Evolutionary conservation across 2,113 vertebrate species (phyloP).

Genomic region (Sceloporus undulatus): DNA sequence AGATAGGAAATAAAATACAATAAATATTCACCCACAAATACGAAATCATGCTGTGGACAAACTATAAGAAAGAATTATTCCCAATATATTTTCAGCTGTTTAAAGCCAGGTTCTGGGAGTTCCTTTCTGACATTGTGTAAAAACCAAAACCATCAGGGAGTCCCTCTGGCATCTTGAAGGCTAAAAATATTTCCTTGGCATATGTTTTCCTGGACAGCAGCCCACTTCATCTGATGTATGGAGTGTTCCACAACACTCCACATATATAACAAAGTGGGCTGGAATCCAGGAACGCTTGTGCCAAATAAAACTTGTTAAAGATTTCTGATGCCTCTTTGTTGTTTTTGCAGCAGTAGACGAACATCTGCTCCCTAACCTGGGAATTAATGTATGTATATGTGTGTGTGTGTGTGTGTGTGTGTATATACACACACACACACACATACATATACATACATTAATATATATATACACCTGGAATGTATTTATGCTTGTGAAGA

Average conservation of each 20-base stretch:
- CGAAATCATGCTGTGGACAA: neutral
- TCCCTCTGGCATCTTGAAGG: neutral
- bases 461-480: neutral
- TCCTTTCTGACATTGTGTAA: neutral
- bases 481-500: neutral
- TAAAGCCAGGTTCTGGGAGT: neutral
- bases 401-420: no score
- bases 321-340: neutral
- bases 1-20: no score
- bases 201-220: neutral
- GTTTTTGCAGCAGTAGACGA: neutral
- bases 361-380: neutral
- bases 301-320: neutral
- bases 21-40: neutral
- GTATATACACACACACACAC: no score
- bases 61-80: neutral
- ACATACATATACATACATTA: no score
- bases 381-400: neutral
- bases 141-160: neutral
- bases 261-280: no score
- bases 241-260: neutral
- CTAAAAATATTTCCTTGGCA: neutral
- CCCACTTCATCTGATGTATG: neutral
- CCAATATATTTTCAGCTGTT: no score
- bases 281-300: no score